Evolutionary conservation across 1,140 invertebrate genomes (phyloP).

Genomic region (Andrena cerasifolii): DNA sequence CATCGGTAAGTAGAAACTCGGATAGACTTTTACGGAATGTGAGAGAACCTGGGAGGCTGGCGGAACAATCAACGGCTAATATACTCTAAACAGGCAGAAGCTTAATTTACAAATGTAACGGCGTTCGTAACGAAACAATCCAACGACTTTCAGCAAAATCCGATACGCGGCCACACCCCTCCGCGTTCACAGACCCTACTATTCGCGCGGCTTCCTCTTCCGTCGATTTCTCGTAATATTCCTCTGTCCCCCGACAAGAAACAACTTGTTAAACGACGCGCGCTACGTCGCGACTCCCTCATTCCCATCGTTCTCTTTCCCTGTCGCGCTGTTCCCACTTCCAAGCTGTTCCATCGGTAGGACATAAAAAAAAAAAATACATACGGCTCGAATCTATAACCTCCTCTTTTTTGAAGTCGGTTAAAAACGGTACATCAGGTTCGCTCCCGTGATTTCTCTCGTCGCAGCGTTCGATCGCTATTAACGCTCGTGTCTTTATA

Average conservation of each 20-base stretch:
- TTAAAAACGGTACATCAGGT: not conserved
- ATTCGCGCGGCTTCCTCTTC: not conserved
- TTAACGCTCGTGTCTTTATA: slow-evolving; percentile 54
- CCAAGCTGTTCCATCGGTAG: slow-evolving; percentile 16
- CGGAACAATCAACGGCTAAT: slow-evolving; percentile 21
- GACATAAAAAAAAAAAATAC: slow-evolving; percentile 19
- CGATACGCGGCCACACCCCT: slow-evolving; percentile 41
- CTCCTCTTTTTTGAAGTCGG: too few relatives aligned
- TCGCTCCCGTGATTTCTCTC: too few relatives aligned
- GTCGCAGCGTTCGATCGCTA: slow-evolving; percentile 3
- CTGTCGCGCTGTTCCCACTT: too few relatives aligned
- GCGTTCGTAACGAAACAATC: not conserved
- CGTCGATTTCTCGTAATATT: not conserved
- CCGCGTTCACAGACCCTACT: slow-evolving; percentile 2
- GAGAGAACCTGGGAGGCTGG: slow-evolving; percentile 42
- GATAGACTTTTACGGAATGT: slow-evolving; percentile 51
- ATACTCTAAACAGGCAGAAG: slow-evolving; percentile 19
- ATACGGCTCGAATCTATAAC: too few relatives aligned
- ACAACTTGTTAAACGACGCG: slow-evolving; percentile 39
- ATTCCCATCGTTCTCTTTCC: not conserved
- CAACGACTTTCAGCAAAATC: slow-evolving; percentile 55
- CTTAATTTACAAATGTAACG: slow-evolving; percentile 20
- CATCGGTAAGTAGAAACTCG: not conserved
- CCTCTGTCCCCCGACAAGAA: slow-evolving; percentile 14
- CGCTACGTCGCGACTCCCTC: slow-evolving; percentile 1